Evolutionary conservation across 2,113 vertebrate species (phyloP).

Genomic region (Tetraodon nigroviridis): DNA sequence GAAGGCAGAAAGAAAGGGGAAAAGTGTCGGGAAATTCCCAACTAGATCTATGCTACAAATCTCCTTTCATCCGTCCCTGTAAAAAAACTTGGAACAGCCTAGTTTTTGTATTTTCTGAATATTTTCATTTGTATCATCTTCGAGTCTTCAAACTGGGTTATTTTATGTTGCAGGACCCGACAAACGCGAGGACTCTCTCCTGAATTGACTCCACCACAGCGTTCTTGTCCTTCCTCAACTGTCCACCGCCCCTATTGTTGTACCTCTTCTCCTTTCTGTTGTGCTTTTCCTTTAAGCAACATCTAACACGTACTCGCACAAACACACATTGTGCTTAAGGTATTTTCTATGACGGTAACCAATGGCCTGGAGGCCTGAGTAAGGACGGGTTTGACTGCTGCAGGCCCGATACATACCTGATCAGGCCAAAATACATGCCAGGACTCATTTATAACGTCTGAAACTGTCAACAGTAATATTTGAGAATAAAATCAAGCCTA

Average conservation of each 20-base stretch:
- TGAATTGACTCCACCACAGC: constrained; percentile 30
- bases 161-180: constrained; percentile 42
- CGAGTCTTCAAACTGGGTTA: constrained; percentile 3
- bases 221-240: constrained; percentile 17
- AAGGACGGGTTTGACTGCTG: constrained; percentile 63
- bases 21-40: not conserved
- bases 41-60: not conserved
- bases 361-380: constrained; percentile 56
- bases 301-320: constrained; percentile 10
- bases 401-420: constrained; percentile 62
- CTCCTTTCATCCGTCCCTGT: not conserved
- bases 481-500: constrained; percentile 13
- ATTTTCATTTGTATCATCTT: constrained; percentile 21
- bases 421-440: constrained; percentile 54
- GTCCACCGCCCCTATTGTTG: constrained; percentile 20
- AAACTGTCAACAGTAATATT: constrained; percentile 43
- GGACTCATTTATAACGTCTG: constrained; percentile 57
- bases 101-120: constrained; percentile 18
- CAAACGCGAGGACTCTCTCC: constrained; percentile 19
- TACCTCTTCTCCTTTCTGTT: constrained; percentile 1
- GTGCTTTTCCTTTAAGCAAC: constrained; percentile 1
- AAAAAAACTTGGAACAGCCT: not conserved
- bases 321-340: not conserved
- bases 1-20: too few relatives aligned
- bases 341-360: constrained; percentile 44